Evolutionary conservation across 2,888 invertebrate genomes (phyloP).

Genomic region (Amaurobius ferox): DNA sequence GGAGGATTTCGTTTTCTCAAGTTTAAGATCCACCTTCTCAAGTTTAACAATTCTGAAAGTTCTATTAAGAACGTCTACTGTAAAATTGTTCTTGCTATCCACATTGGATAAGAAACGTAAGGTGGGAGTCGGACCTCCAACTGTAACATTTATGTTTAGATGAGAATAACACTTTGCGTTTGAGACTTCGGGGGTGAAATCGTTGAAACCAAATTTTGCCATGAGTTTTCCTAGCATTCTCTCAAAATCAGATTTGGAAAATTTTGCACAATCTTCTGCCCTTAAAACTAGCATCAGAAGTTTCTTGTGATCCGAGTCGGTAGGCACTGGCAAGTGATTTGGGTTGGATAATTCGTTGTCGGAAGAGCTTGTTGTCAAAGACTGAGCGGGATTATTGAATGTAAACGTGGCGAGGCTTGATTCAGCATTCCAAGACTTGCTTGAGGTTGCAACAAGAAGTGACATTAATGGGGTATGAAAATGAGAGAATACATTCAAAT

Average conservation of each 20-base stretch:
- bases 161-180: constrained; percentile 57
- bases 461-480: constrained; percentile 64
- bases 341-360: constrained; percentile 39
- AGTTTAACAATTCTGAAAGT: constrained; percentile 51
- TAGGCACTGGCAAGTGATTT: constrained; percentile 24
- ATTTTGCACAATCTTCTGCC: constrained; percentile 57
- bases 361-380: constrained; percentile 15
- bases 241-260: constrained; percentile 52
- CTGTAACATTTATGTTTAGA: constrained; percentile 57
- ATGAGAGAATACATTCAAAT: constrained; percentile 7
- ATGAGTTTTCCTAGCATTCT: constrained; percentile 50
- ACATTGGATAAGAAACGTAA: constrained; percentile 31
- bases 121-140: constrained; percentile 31
- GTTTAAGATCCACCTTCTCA: constrained; percentile 45
- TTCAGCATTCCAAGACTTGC: not conserved
- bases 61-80: constrained; percentile 52
- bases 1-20: constrained; percentile 36
- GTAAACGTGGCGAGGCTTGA: not conserved
- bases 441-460: constrained; percentile 37
- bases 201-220: constrained; percentile 51
- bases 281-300: constrained; percentile 49
- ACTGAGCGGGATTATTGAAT: constrained; percentile 2
- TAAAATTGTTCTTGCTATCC: constrained; percentile 48
- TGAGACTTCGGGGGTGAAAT: constrained; percentile 44
- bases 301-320: constrained; percentile 40